Percentiles rank a stretch among this genome's conserved stretches.
phyloP scores from a whole-genome alignment of 2,888 invertebrate genomes.

The Aphidius colemani region DNA sequence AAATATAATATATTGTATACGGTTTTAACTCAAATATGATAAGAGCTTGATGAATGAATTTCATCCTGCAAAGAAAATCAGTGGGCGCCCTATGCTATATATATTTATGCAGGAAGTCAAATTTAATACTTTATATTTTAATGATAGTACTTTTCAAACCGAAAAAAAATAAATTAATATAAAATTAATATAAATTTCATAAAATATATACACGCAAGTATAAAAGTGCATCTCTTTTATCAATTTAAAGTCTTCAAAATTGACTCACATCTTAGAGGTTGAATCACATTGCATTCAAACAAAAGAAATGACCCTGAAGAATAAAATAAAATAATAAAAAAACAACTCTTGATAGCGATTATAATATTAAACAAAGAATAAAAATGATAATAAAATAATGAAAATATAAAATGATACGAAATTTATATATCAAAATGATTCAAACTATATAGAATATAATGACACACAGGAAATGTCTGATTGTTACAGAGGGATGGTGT shows the following conservation, averaged over 20 bases:
- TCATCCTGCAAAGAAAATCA: slow-evolving; percentile 31
- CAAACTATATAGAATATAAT: slow-evolving; percentile 43
- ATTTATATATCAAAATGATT: slow-evolving; percentile 54
- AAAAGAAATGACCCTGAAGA: slow-evolving; percentile 7
- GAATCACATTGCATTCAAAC: slow-evolving; percentile 16
- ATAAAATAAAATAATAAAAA: slow-evolving; percentile 2
- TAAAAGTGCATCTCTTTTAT: too few species aligned
- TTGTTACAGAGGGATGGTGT: slow-evolving; percentile 52
- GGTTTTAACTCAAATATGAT: slow-evolving; percentile 40
- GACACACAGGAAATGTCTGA: slow-evolving; percentile 54
- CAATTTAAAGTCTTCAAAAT: too few species aligned
- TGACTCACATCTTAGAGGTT: background rate
- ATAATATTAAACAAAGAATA: background rate
- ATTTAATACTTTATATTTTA: too few species aligned
- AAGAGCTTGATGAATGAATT: slow-evolving; percentile 30
- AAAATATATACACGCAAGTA: too few species aligned
- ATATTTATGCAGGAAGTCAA: too few species aligned
- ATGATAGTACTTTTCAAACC: too few species aligned
- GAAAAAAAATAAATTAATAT: too few species aligned
- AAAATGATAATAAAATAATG: slow-evolving; percentile 7
- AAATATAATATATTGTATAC: slow-evolving; percentile 17
- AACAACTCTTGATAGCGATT: too few species aligned
- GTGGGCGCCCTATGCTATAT: slow-evolving; percentile 27
- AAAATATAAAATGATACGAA: slow-evolving; percentile 38
- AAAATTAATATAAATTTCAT: too few species aligned